These are phyloP conservation scores for Gallinago stenura DNA, from an alignment of 2,797 vertebrate genomes.

Conservation along the genomic window DNA sequence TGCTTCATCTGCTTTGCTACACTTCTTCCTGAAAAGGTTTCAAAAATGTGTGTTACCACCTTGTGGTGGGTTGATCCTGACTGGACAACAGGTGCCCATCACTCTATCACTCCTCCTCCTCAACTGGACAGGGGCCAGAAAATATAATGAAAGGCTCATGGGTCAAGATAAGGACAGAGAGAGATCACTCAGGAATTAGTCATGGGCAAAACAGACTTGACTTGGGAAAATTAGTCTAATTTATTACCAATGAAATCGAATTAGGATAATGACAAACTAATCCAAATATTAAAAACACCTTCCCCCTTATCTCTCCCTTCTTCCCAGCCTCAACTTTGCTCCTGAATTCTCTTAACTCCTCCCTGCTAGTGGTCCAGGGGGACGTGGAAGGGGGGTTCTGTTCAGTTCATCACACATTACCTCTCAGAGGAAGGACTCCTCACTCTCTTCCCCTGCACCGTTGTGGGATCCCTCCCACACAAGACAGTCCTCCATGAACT, in stretches of 20 bases:
- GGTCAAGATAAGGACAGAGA: neutral
- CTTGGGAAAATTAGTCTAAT: neutral
- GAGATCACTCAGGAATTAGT: neutral
- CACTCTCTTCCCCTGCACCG: neutral
- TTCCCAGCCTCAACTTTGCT: neutral
- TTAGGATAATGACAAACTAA: neutral
- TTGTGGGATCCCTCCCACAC: neutral
- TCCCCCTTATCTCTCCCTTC: neutral
- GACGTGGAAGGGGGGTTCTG: neutral
- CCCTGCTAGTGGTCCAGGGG: neutral
- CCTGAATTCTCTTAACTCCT: neutral
- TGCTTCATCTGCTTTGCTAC: neutral
- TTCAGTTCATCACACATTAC: neutral
- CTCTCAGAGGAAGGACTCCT: neutral
- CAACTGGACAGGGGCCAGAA: neutral
- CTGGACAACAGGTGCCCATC: neutral
- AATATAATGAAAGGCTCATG: neutral
- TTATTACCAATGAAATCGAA: neutral
- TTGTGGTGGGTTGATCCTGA: neutral
- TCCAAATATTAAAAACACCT: neutral
- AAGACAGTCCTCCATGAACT: neutral
- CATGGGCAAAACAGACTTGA: neutral
- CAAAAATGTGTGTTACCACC: neutral
- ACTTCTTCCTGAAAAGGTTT: neutral
- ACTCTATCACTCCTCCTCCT: neutral